Conservation (phyloP, 2,797 vertebrate species). For the Arrhamphus sclerolepis region DNA sequence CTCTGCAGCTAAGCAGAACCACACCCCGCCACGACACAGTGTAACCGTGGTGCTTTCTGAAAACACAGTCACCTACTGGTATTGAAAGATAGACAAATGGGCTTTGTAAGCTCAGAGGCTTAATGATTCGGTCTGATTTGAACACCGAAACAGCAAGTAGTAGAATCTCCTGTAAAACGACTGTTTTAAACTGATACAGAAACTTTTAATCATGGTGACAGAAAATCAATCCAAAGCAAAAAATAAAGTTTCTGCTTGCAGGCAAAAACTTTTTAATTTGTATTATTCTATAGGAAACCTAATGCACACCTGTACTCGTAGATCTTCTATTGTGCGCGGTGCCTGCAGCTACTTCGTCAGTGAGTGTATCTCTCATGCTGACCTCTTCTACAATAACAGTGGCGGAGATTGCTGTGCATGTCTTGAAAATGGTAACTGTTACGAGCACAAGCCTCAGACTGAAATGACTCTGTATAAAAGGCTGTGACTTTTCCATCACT, state of each 20-base stretch:
- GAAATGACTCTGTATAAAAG: background rate
- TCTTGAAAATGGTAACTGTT: constrained; percentile 4
- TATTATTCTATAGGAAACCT: constrained; percentile 43
- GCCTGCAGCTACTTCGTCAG: constrained; percentile 33
- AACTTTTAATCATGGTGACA: constrained; percentile 42
- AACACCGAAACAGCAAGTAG: constrained; percentile 23
- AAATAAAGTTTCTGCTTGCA: constrained; percentile 29
- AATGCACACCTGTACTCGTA: constrained; percentile 9
- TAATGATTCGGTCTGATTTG: constrained; percentile 32
- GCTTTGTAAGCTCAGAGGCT: constrained; percentile 42
- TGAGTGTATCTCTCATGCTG: constrained; percentile 42
- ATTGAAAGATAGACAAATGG: constrained; percentile 42
- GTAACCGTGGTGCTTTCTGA: constrained; percentile 14
- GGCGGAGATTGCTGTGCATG: background rate
- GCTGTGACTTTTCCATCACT: background rate
- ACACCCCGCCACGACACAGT: too few relatives aligned
- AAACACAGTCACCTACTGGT: constrained; percentile 13
- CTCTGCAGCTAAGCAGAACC: too few relatives aligned
- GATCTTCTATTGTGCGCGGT: constrained; percentile 22
- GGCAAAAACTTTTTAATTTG: constrained; percentile 53
- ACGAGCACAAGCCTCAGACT: background rate
- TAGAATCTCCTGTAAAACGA: constrained; percentile 47
- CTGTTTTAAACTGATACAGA: constrained; percentile 49
- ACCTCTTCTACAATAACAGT: constrained; percentile 18
- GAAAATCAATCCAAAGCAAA: constrained; percentile 55